Percentiles rank a stretch among this genome's conserved stretches.
phyloP scores from a whole-genome alignment of 2,113 vertebrate species.

The Polypterus bichir region DNA sequence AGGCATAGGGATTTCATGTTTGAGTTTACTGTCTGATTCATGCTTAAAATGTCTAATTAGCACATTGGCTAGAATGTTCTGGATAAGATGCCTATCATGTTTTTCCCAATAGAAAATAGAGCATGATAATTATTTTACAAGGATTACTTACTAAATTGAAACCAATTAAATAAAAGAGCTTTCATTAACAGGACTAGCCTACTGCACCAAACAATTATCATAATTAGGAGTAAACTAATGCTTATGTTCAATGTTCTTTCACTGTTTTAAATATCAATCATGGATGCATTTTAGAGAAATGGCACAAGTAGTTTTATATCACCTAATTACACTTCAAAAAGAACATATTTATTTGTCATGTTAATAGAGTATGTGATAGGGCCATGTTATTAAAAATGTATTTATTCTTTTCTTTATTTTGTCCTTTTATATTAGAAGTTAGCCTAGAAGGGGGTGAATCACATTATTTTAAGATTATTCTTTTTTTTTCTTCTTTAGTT shows the following conservation, averaged over 20 bases:
- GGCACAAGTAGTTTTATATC: neutral
- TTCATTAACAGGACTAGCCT: neutral
- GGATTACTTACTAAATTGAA: too few relatives aligned
- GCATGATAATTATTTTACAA: too few relatives aligned
- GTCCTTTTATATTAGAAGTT: neutral
- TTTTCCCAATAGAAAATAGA: too few relatives aligned
- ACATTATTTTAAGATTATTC: too few relatives aligned
- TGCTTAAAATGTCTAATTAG: too few relatives aligned
- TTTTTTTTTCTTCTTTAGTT: too few relatives aligned
- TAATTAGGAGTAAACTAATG: neutral
- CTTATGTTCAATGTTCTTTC: neutral
- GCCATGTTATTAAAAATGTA: neutral
- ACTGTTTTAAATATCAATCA: neutral
- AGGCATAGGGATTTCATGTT: too few relatives aligned
- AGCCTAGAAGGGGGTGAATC: too few relatives aligned
- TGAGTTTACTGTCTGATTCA: too few relatives aligned
- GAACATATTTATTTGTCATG: neutral
- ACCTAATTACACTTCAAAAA: conserved; percentile 2
- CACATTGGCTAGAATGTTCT: too few relatives aligned
- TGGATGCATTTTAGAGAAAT: neutral
- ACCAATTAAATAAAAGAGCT: neutral
- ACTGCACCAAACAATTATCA: neutral
- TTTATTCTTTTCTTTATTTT: neutral
- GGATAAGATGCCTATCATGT: too few relatives aligned
- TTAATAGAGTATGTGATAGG: neutral